phyloP scores from a whole-genome alignment of 1,140 invertebrate species.

The Plutomurus gul region DNA sequence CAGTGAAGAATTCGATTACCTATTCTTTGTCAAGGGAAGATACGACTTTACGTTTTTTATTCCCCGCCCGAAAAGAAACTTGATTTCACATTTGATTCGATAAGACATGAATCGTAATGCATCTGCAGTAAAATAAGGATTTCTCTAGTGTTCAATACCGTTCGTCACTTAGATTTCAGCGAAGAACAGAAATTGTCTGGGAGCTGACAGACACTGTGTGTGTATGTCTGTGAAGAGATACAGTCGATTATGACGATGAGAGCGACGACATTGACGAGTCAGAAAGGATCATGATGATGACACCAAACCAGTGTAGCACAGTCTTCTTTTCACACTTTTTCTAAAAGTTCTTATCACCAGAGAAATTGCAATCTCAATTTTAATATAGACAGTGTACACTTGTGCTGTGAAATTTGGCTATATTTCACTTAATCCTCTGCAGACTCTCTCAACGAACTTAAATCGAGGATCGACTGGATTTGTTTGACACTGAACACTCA shows the following conservation, averaged over 20 bases:
- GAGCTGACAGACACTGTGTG: no score
- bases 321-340: neutral
- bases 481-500: no score
- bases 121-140: constrained; percentile 3
- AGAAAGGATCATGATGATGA: neutral
- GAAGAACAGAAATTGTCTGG: neutral
- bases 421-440: no score
- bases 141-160: neutral
- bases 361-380: neutral
- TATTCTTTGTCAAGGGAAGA: neutral
- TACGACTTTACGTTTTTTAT: constrained; percentile 3
- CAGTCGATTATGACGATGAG: constrained; percentile 16
- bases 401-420: no score
- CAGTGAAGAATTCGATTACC: constrained; percentile 13
- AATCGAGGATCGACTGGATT: no score
- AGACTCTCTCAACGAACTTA: no score
- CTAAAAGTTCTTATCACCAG: no score
- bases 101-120: constrained; percentile 3
- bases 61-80: constrained; percentile 7
- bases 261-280: neutral
- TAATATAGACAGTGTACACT: no score
- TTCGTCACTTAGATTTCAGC: neutral
- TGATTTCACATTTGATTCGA: constrained; percentile 13
- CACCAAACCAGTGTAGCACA: no score
- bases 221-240: neutral